Base-by-base conservation (phyloP, 1,140 invertebrate genomes). In the Drosophila malerkotliana region DNA sequence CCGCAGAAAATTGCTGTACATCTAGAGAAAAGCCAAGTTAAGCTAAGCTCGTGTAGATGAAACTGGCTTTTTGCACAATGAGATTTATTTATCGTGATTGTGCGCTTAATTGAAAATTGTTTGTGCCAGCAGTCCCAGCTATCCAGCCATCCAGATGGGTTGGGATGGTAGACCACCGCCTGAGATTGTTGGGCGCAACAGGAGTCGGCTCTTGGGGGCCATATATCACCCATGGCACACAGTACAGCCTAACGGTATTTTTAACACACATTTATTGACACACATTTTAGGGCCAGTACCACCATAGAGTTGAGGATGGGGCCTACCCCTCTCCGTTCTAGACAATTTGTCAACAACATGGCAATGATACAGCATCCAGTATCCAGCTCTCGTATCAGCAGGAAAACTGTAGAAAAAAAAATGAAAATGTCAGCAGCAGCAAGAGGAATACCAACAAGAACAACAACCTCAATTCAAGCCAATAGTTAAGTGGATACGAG, bases 21-120 rank as follows among this genome's bases (percentile, higher is more conserved):
- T 55, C 45, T 37, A 30, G 14, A 32, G 44, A 37, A 74, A 75
- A 74, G 37, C 55, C 72, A 52, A 39, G 54, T 49, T 72, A 71
- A 72, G 67, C 55, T 68, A 41, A 76, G 51, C 62, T 72, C 53
- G 67, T 72, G 59, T 57, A 58, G 56, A 79, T 75, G 64, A 67
- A 84, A 67, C 64, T 82, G 69, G 74, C 61, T 78, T 71, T 59
- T 41, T 56, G 68, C 78, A 83, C 82, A 85, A 88, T 83, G 83
- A 88, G 82, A 87, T 88, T 87, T 87, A 87, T 88, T 83, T 88
- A 83, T 79, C 83, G 83, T 79, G 83, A 88, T 87, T 88, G 83
- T 83, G 71, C 59, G 79, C 82, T 87, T 87, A 83, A 87, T 87
- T 87, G 83, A 87, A 88, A 88, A 87, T 88, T 88, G 82, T 87